A percentile compares a stretch with the other conserved stretches of the same genome.
These are phyloP conservation scores for Folsomia candida DNA, from an alignment of 2,888 invertebrate genomes.

Conservation along the genomic window DNA sequence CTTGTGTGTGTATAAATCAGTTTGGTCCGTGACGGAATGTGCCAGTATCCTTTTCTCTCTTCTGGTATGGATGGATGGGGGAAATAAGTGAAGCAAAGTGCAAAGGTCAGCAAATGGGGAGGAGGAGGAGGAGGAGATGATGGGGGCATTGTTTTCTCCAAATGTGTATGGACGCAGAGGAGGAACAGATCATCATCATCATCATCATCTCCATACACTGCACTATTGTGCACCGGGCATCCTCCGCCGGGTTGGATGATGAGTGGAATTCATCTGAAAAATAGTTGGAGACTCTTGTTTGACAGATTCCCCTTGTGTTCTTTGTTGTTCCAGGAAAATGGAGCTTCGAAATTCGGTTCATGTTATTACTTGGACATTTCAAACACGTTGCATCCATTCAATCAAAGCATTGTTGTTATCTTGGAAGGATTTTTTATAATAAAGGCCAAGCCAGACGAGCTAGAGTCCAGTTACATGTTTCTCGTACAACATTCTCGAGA, in stretches of 20 bases:
- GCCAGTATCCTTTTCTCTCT: background rate
- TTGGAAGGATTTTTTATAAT: constrained; percentile 22
- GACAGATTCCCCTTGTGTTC: constrained; percentile 1
- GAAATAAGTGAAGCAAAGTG: background rate
- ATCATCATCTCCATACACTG: too few relatives aligned
- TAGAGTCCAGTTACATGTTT: constrained; percentile 12
- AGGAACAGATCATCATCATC: background rate
- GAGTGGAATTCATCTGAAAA: constrained; percentile 21
- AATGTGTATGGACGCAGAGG: background rate
- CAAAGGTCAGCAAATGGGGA: constrained; percentile 10
- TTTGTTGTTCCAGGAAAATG: constrained; percentile 1
- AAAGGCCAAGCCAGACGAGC: too few relatives aligned
- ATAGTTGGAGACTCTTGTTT: constrained; percentile 14
- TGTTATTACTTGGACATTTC: constrained; percentile 36
- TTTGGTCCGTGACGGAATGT: background rate
- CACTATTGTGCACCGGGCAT: too few relatives aligned
- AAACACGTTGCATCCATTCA: constrained; percentile 41
- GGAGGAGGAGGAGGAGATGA: background rate
- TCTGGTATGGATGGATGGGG: background rate
- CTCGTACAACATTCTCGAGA: constrained; percentile 20
- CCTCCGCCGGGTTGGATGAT: too few relatives aligned
- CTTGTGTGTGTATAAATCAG: background rate
- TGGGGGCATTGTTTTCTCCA: too few relatives aligned
- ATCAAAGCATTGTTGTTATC: constrained; percentile 35
- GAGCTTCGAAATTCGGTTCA: constrained; percentile 1